Evolutionary conservation across 2,113 vertebrate species (phyloP).

Genomic region (Tachysurus fulvidraco): DNA sequence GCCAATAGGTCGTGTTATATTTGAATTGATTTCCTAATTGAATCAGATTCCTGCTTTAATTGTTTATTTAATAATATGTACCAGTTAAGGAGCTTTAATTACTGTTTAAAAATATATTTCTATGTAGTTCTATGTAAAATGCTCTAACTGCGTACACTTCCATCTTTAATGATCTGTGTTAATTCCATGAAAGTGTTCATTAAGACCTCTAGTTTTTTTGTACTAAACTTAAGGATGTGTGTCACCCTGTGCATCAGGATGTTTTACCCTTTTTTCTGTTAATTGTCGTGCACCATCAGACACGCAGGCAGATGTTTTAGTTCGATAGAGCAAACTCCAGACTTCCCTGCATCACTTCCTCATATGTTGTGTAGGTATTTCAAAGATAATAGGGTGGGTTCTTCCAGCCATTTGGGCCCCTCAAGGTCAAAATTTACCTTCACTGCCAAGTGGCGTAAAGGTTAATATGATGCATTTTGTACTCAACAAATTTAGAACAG

Average conservation of each 20-base stretch:
- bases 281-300: background rate
- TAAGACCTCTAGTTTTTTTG: background rate
- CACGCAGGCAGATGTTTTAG: background rate
- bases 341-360: slow-evolving; percentile 4
- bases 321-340: background rate
- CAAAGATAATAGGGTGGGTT: slow-evolving; percentile 1
- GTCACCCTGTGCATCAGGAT: background rate
- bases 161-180: background rate
- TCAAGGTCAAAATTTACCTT: background rate
- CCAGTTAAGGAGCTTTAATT: background rate
- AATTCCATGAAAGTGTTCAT: too few species aligned
- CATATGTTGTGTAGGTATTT: background rate
- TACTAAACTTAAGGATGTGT: background rate
- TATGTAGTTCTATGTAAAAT: too few species aligned
- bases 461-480: background rate
- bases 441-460: slow-evolving; percentile 9
- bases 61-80: background rate
- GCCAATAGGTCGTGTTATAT: background rate
- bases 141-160: background rate
- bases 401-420: background rate
- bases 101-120: background rate
- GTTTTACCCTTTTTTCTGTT: background rate
- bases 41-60: background rate
- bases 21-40: background rate
- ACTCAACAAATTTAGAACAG: background rate